Evolutionary conservation across 2,797 vertebrate genomes (phyloP).

Genomic region (Megaceryle alcyon): DNA sequence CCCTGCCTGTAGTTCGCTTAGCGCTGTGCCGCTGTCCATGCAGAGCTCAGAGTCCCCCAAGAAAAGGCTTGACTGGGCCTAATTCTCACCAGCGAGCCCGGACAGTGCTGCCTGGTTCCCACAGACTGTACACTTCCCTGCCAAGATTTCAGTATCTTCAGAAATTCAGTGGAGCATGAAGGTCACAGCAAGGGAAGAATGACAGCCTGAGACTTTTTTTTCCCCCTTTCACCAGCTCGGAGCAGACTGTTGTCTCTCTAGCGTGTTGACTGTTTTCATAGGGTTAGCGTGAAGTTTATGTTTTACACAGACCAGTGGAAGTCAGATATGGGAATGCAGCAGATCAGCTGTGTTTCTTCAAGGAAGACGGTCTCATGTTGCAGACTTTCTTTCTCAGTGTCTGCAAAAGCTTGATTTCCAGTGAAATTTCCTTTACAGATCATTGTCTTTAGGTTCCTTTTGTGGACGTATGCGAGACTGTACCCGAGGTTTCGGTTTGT

Average conservation of each 20-base stretch:
- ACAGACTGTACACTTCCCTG: constrained; percentile 77
- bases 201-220: constrained; percentile 68
- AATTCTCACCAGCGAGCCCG: constrained; percentile 21
- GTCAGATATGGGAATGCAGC: constrained; percentile 43
- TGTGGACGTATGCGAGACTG: neutral
- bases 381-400: constrained; percentile 30
- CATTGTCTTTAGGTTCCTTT: constrained; percentile 28
- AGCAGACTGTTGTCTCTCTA: constrained; percentile 59
- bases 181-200: constrained; percentile 74
- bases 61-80: neutral
- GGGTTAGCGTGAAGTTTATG: constrained; percentile 65
- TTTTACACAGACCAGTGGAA: constrained; percentile 60
- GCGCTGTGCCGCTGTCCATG: neutral
- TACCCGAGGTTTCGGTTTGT: neutral
- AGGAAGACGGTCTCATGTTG: constrained; percentile 30
- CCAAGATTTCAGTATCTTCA: constrained; percentile 79
- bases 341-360: constrained; percentile 69
- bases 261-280: constrained; percentile 64
- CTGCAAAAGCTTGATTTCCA: constrained; percentile 35
- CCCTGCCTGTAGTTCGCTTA: neutral
- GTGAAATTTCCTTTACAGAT: constrained; percentile 27
- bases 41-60: neutral
- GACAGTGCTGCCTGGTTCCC: constrained; percentile 69
- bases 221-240: constrained; percentile 36
- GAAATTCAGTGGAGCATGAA: constrained; percentile 75